Conservation (phyloP, 2,888 invertebrate genomes). For the Troglohyphantes excavatus region DNA sequence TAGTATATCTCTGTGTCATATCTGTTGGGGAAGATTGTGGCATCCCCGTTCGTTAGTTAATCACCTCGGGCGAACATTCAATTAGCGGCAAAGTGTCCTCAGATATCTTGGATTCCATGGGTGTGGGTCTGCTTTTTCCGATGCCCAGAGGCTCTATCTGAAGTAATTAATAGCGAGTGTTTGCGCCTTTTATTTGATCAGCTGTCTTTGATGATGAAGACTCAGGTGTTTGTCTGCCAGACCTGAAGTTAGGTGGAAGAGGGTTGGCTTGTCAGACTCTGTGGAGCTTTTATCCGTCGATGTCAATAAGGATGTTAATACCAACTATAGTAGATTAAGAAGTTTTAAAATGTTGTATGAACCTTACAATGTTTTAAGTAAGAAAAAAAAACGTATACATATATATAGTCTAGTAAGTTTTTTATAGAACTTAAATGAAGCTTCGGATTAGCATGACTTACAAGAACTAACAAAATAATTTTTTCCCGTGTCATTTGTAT, state of each 20-base stretch:
- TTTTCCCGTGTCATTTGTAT: too few relatives aligned
- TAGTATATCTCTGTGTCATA: slow-evolving; percentile 28
- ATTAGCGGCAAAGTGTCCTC: slow-evolving; percentile 44
- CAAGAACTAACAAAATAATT: too few relatives aligned
- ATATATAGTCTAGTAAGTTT: too few relatives aligned
- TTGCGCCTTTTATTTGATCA: slow-evolving; percentile 22
- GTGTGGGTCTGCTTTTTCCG: slow-evolving; percentile 6
- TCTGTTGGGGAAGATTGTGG: slow-evolving; percentile 18
- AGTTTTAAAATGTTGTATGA: too few relatives aligned
- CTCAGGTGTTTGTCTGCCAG: background rate
- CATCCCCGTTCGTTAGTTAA: slow-evolving; percentile 29
- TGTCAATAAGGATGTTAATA: background rate
- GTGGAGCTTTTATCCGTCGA: background rate
- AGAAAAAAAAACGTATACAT: too few relatives aligned
- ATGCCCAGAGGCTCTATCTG: background rate
- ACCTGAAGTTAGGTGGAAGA: background rate
- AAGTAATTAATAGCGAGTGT: slow-evolving; percentile 15
- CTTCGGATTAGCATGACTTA: too few relatives aligned
- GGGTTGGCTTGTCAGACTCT: too few relatives aligned
- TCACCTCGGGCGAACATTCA: slow-evolving; percentile 7
- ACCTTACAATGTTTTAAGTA: too few relatives aligned
- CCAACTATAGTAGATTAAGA: too few relatives aligned
- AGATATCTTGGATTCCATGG: slow-evolving; percentile 34
- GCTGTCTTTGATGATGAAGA: slow-evolving; percentile 1
- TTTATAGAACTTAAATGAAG: too few relatives aligned